Conservation (phyloP, 2,888 invertebrate species). For the Tribolium freemani region DNA sequence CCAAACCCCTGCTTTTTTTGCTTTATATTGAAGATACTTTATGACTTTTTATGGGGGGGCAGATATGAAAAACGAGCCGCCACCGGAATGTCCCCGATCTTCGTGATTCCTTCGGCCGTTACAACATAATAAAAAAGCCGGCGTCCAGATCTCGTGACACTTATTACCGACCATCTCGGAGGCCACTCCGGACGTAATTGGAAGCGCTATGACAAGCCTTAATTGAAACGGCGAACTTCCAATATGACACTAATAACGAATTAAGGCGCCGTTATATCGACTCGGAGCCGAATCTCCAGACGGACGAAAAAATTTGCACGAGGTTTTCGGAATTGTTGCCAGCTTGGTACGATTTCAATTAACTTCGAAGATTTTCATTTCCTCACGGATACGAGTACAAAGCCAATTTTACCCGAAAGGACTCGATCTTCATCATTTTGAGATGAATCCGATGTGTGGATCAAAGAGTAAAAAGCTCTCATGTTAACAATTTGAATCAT, state of each 20-base stretch:
- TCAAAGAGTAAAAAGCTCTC: not conserved
- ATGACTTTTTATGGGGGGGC: constrained; percentile 22
- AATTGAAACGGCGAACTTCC: constrained; percentile 38
- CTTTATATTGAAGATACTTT: not conserved
- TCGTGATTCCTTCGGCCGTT: constrained; percentile 41
- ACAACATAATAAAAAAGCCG: constrained; percentile 44
- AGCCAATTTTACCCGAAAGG: constrained; percentile 2
- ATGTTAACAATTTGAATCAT: too few species aligned
- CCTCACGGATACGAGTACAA: not conserved
- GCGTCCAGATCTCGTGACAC: constrained; percentile 18
- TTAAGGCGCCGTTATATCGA: constrained; percentile 9
- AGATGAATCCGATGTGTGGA: not conserved
- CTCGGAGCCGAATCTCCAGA: not conserved
- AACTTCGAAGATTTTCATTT: not conserved
- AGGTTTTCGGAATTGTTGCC: not conserved
- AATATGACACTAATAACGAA: constrained; percentile 34
- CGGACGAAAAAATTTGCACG: not conserved
- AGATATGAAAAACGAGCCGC: constrained; percentile 33
- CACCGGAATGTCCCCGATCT: constrained; percentile 15
- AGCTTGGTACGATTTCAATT: not conserved
- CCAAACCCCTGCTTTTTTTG: not conserved
- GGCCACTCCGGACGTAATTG: constrained; percentile 38
- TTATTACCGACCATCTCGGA: constrained; percentile 30
- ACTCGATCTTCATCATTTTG: not conserved
- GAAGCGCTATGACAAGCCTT: constrained; percentile 32